Conservation (phyloP, 2,888 invertebrate genomes). For the Rhagium mordax region DNA sequence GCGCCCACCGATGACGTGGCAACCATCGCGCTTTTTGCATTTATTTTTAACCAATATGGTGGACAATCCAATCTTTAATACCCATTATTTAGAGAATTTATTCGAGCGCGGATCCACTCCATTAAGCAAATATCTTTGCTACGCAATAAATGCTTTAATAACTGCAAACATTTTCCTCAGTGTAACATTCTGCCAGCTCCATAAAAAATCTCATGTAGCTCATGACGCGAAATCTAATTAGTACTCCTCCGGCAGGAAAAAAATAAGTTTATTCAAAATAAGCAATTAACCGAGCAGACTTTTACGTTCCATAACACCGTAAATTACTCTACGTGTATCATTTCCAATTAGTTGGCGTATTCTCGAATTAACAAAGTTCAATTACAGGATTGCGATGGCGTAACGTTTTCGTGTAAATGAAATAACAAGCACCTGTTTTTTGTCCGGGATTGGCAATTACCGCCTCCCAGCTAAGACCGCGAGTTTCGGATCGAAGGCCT, state of each 20-base stretch:
- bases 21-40: too few species aligned
- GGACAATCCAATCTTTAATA: too few species aligned
- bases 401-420: conserved; percentile 20
- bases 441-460: conserved; percentile 27
- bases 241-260: not conserved
- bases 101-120: too few species aligned
- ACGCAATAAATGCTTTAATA: too few species aligned
- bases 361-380: conserved; percentile 11
- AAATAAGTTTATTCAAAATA: not conserved
- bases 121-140: too few species aligned
- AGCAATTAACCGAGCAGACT: conserved; percentile 5
- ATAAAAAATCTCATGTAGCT: too few species aligned
- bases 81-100: too few species aligned
- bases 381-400: conserved; percentile 14
- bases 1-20: too few species aligned
- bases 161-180: too few species aligned
- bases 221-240: conserved; percentile 2
- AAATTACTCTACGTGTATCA: not conserved
- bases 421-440: conserved; percentile 37
- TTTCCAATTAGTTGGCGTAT: conserved; percentile 10
- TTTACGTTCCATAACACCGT: conserved; percentile 11
- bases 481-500: conserved; percentile 13
- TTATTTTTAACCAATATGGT: too few species aligned
- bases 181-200: too few species aligned
- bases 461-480: conserved; percentile 19